Conservation (phyloP, 2,113 vertebrate genomes). For the Pterocles gutturalis region DNA sequence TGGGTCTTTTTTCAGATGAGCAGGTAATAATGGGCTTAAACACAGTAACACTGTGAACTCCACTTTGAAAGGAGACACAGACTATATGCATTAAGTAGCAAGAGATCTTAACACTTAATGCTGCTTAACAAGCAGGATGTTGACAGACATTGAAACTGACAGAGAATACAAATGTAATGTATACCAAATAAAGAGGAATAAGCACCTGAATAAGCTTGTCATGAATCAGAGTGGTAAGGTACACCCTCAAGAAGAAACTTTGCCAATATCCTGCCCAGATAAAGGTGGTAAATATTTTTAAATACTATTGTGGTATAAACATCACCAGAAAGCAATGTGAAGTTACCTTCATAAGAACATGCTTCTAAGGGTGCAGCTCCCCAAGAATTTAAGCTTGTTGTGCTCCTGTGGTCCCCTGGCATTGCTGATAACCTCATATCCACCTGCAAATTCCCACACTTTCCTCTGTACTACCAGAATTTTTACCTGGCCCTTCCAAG, state of each 20-base stretch:
- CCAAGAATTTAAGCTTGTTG: neutral
- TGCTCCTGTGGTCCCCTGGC: neutral
- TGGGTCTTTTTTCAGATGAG: neutral
- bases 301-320: neutral
- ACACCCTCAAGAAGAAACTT: neutral
- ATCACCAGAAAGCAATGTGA: neutral
- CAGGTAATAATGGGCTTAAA: neutral
- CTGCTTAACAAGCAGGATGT: neutral
- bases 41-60: neutral
- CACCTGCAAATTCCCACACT: neutral
- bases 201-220: neutral
- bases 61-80: neutral
- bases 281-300: neutral
- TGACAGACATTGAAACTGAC: neutral
- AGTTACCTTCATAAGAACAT: neutral
- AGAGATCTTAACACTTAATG: neutral
- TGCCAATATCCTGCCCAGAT: neutral
- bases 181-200: neutral
- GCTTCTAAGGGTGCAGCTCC: neutral
- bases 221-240: neutral
- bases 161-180: neutral
- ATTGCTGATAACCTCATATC: neutral
- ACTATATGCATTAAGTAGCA: neutral
- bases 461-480: neutral
- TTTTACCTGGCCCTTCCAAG: neutral